A percentile compares a stretch with the other conserved stretches of the same genome.
Conservation (phyloP, 2,888 invertebrate species). For the Cremastinae sp. region DNA sequence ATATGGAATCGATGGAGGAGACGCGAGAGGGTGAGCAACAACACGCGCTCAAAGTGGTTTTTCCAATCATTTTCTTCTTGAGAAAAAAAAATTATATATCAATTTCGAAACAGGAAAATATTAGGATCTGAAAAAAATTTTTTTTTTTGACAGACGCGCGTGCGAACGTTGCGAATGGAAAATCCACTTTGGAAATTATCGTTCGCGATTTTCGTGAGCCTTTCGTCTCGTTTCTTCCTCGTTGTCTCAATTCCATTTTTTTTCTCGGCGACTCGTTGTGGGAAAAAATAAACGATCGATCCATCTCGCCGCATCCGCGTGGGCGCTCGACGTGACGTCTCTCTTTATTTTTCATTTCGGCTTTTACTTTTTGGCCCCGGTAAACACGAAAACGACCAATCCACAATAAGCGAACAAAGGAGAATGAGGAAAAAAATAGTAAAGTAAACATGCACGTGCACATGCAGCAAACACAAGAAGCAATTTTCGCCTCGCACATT, state of each 20-base stretch:
- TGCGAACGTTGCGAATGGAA: slow-evolving; percentile 4
- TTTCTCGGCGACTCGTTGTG: slow-evolving; percentile 6
- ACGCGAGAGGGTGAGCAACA: slow-evolving; percentile 10
- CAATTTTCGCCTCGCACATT: slow-evolving; percentile 8
- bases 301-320: background rate
- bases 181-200: slow-evolving; percentile 29
- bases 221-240: background rate
- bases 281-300: background rate
- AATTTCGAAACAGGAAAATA: background rate
- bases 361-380: slow-evolving; percentile 9
- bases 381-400: slow-evolving; percentile 27
- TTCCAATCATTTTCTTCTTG: slow-evolving; percentile 20
- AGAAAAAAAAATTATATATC: background rate
- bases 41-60: slow-evolving; percentile 18
- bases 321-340: background rate
- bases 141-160: background rate
- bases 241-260: background rate
- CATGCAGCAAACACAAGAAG: slow-evolving; percentile 44
- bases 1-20: background rate
- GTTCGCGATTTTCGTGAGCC: slow-evolving; percentile 13
- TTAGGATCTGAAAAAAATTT: background rate
- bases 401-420: slow-evolving; percentile 32
- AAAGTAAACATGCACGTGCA: slow-evolving; percentile 44
- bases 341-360: background rate
- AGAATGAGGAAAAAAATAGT: background rate